Percentiles rank a stretch among this genome's conserved stretches.
Evolutionary conservation across 2,888 invertebrate genomes (phyloP).

Genomic region (Noctua pronuba): DNA sequence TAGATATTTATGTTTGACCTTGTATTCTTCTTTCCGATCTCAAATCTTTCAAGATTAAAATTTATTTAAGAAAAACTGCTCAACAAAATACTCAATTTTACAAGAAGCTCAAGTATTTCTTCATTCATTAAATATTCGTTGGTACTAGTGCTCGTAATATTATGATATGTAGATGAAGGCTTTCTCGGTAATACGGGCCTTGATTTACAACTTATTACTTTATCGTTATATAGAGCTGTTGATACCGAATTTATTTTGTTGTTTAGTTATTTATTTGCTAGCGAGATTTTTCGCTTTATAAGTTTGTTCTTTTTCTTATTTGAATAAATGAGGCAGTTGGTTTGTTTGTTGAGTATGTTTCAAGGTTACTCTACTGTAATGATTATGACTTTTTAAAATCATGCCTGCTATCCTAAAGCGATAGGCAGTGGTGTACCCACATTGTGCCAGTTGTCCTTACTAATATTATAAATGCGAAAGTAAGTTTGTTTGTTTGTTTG

Average conservation of each 20-base stretch:
- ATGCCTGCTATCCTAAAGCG: neutral
- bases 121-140: slow-evolving; percentile 40
- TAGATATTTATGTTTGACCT: too few species aligned
- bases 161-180: slow-evolving; percentile 44
- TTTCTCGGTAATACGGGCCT: slow-evolving; percentile 18
- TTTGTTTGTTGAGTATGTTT: neutral
- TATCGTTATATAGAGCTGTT: slow-evolving; percentile 25
- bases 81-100: slow-evolving; percentile 4
- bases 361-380: neutral
- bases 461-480: too few species aligned
- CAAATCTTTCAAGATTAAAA: neutral
- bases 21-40: too few species aligned
- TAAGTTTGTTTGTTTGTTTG: too few species aligned
- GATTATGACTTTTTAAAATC: neutral
- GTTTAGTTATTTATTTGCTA: neutral
- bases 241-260: slow-evolving; percentile 23
- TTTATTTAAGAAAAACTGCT: neutral
- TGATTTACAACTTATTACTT: slow-evolving; percentile 44
- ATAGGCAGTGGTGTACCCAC: neutral
- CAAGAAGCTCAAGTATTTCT: neutral
- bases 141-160: slow-evolving; percentile 11
- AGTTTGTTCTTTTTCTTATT: neutral
- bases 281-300: neutral
- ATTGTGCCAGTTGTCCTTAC: neutral
- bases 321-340: neutral